These are phyloP conservation scores for Chalcis sispes DNA, from an alignment of 2,888 invertebrate species.

Conservation along the genomic window DNA sequence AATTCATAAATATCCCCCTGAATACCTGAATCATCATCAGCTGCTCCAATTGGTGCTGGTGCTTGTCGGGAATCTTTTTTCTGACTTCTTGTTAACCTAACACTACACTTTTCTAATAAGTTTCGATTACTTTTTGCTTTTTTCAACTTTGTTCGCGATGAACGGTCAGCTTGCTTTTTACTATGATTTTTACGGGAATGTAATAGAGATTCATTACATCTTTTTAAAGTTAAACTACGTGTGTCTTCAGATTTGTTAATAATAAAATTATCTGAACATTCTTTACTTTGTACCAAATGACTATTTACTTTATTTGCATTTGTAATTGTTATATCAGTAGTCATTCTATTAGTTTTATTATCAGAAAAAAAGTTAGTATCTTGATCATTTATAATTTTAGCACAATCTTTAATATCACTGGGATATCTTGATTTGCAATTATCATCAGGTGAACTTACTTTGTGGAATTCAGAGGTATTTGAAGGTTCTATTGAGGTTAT, in stretches of 20 bases:
- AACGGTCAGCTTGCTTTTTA: constrained; percentile 62
- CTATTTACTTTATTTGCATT: constrained; percentile 43
- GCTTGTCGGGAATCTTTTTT: constrained; percentile 64
- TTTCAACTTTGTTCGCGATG: constrained; percentile 58
- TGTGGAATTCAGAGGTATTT: constrained; percentile 56
- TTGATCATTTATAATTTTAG: constrained; percentile 50
- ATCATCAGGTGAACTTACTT: constrained; percentile 55
- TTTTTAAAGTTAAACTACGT: constrained; percentile 68
- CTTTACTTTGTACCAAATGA: constrained; percentile 44
- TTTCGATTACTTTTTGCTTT: constrained; percentile 53
- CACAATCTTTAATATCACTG: constrained; percentile 52
- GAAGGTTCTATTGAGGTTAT: constrained; percentile 53
- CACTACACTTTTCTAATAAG: constrained; percentile 62
- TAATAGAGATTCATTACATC: constrained; percentile 59
- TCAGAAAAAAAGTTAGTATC: constrained; percentile 53
- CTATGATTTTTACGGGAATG: constrained; percentile 67
- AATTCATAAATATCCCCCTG: constrained; percentile 79
- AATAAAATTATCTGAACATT: constrained; percentile 57
- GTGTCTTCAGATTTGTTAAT: constrained; percentile 67
- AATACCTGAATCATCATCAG: constrained; percentile 74
- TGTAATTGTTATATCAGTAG: constrained; percentile 35
- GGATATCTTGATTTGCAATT: constrained; percentile 42
- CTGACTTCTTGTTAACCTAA: constrained; percentile 70
- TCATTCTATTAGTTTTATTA: constrained; percentile 21
- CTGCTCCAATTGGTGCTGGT: constrained; percentile 66